Evolutionary conservation across 2,113 vertebrate species (phyloP), one percentile per base, ranked within the genome.

Genomic region (Carassius carassius): DNA sequence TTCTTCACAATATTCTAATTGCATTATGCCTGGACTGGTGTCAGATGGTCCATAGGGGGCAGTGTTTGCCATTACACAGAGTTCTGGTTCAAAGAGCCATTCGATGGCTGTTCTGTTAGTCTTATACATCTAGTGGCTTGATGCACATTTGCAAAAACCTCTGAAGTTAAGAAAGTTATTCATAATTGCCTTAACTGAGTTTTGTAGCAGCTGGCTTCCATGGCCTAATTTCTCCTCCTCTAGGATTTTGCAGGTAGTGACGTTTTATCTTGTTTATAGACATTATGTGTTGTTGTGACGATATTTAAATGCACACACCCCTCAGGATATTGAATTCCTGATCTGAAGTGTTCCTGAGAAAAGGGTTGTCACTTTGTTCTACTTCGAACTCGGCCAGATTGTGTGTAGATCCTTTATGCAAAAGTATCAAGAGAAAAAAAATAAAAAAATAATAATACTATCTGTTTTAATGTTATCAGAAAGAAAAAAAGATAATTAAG

Each of bases 381-480:
- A n/a, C 56, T n/a, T 77, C 23, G 21, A 78, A 78, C 11, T 62
- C 7, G 12, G 76, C 21, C 54, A 23, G 32, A 41, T 62, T 62
- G 11, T 78, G 56, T 78, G 11, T 16, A 9, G 56, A n/a, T 62
- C 11, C 76, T 78, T 78, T 60, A 49, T 76, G 49, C 32, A 70
- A 41, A 70, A n/a, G 19, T 41, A 41, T 41, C 35, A 41, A 35
- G 41, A n/a, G n/a, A n/a, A n/a, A n/a, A n/a, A n/a, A 72, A 16
- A 32, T 1, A 37, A 62, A 23, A n/a, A 35, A 23, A 23, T 7
- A 2, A 37, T 29, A 29, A 29, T 29, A 29, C 29, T 29, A 58
- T 21, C 19, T 2, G 75, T 77, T 77, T 76, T 58, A n/a, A 78
- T 58, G 76, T 78, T 37, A 78, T 78, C 10, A 60, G 9, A 58